Conservation (phyloP, 1,140 invertebrate species). For the Drosophila triauraria region DNA sequence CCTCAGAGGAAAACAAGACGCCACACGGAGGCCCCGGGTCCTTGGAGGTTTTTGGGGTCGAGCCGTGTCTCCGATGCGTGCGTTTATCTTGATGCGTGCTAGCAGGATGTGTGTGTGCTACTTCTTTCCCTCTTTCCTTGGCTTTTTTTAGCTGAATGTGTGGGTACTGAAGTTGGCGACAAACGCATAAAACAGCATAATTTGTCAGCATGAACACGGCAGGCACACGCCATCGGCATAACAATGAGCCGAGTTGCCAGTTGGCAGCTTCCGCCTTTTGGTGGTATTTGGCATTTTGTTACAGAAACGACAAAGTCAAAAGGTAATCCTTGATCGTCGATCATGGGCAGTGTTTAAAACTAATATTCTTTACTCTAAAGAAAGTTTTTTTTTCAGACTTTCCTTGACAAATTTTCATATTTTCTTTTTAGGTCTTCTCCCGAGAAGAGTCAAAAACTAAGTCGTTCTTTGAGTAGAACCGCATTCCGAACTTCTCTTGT, state of each 20-base stretch:
- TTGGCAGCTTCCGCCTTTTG: constrained; percentile 18
- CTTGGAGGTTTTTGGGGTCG: constrained; percentile 32
- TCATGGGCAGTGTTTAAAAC: no score
- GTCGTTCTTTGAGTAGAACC: no score
- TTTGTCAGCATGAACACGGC: constrained; percentile 77
- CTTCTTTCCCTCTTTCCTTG: neutral
- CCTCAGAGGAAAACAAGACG: constrained; percentile 68
- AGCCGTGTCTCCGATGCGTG: constrained; percentile 61
- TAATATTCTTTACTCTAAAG: no score
- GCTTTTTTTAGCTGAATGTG: constrained; percentile 14
- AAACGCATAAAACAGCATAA: constrained; percentile 82
- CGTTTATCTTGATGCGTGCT: constrained; percentile 59
- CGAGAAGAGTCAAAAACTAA: no score
- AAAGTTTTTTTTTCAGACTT: no score
- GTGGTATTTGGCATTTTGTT: constrained; percentile 17
- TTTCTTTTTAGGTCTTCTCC: no score
- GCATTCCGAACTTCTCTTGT: no score
- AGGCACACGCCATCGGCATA: constrained; percentile 62
- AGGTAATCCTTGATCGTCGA: constrained; percentile 1
- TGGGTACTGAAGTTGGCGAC: constrained; percentile 53
- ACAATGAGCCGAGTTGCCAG: constrained; percentile 58
- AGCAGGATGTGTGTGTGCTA: constrained; percentile 15
- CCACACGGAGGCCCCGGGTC: constrained; percentile 37
- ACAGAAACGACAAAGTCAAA: neutral
- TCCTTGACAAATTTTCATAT: no score